phyloP scores from a whole-genome alignment of 2,888 invertebrate genomes.

The Synergus umbraculus region DNA sequence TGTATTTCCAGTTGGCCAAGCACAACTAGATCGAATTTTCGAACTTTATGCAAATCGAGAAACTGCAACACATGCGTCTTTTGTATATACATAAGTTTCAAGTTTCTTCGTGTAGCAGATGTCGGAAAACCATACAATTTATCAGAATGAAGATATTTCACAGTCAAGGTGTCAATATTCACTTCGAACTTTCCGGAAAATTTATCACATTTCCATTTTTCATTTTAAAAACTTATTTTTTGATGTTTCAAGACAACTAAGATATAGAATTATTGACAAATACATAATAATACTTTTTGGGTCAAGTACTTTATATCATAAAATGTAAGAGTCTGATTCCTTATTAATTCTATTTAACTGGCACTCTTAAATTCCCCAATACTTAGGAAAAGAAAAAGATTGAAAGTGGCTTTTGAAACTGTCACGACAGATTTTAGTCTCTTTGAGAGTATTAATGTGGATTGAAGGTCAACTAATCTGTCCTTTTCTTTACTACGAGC shows the following conservation, averaged over 20 bases:
- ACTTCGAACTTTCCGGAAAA: not conserved
- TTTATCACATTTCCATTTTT: not conserved
- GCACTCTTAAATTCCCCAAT: not conserved
- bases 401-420: not conserved
- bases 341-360: not conserved
- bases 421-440: not conserved
- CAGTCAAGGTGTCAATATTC: not conserved
- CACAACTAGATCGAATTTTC: not conserved
- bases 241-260: too few relatives aligned
- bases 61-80: not conserved
- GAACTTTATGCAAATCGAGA: constrained; percentile 12
- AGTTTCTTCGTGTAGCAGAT: not conserved
- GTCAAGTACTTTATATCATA: not conserved
- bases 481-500: not conserved
- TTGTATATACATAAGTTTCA: not conserved
- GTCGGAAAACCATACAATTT: not conserved
- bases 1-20: not conserved
- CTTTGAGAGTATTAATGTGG: not conserved
- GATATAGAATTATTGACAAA: not conserved
- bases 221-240: too few relatives aligned
- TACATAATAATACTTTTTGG: not conserved
- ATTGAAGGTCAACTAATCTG: not conserved
- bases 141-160: not conserved
- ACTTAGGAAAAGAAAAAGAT: not conserved
- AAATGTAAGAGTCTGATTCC: not conserved